phyloP scores from a whole-genome alignment of 2,888 invertebrate species.

The Sympetrum striolatum region DNA sequence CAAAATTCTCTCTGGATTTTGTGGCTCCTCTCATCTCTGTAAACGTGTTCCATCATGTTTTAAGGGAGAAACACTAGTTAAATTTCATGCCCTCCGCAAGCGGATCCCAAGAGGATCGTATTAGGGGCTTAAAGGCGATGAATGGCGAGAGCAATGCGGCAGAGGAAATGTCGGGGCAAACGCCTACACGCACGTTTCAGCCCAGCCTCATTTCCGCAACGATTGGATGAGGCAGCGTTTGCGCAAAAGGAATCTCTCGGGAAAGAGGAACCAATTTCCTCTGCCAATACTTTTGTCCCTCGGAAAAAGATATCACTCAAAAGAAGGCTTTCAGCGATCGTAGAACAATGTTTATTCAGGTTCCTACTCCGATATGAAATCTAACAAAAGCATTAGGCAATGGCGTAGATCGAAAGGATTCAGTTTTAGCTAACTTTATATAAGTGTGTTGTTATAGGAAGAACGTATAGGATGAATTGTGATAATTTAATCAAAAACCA shows the following conservation, averaged over 20 bases:
- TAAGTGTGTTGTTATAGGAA: no score
- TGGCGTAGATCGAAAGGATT: no score
- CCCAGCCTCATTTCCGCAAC: not conserved
- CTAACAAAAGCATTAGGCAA: no score
- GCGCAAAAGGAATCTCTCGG: not conserved
- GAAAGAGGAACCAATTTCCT: not conserved
- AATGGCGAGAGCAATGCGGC: not conserved
- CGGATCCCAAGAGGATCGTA: not conserved
- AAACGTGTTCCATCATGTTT: no score
- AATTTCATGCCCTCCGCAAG: not conserved
- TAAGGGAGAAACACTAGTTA: no score
- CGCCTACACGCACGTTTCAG: not conserved
- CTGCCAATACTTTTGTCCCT: not conserved
- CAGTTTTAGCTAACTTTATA: no score
- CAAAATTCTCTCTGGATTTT: no score
- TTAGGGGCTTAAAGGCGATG: not conserved
- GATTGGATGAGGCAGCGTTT: not conserved
- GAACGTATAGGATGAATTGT: no score
- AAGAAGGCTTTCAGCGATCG: not conserved
- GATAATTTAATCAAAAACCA: no score
- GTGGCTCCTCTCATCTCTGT: no score
- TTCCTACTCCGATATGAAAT: no score
- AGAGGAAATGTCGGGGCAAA: not conserved
- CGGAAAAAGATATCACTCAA: not conserved
- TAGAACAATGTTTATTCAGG: not conserved